These are phyloP conservation scores for Colossoma macropomum DNA, from an alignment of 2,113 vertebrate genomes.

Conservation along the genomic window DNA sequence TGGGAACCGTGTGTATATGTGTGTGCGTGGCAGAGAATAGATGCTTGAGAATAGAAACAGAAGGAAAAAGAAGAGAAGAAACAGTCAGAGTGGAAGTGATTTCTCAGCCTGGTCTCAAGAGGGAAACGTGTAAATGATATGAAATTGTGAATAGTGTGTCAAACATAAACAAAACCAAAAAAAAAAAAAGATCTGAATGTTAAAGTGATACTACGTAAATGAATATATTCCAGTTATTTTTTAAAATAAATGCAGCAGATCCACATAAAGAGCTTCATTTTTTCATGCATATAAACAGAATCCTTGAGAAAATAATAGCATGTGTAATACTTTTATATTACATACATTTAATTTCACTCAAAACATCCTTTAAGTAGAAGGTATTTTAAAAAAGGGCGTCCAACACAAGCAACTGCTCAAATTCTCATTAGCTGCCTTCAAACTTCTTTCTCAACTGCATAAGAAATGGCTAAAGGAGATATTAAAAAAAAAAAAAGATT, in stretches of 20 bases:
- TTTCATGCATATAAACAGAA: neutral
- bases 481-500: no score
- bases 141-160: slow-evolving; percentile 11
- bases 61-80: neutral
- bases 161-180: neutral
- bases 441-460: no score
- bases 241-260: neutral
- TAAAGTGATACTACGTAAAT: neutral
- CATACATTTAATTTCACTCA: no score
- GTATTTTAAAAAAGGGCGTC: no score
- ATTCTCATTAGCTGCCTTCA: no score
- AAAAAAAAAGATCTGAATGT: neutral
- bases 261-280: neutral
- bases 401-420: no score
- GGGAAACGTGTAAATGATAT: slow-evolving; percentile 12
- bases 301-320: no score
- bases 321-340: no score
- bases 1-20: neutral
- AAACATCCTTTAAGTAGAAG: no score
- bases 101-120: slow-evolving; percentile 5
- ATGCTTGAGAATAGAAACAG: slow-evolving; percentile 17
- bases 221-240: neutral
- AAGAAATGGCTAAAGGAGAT: no score
- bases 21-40: slow-evolving; percentile 13
- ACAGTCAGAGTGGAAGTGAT: neutral